phyloP scores from a whole-genome alignment of 2,113 vertebrate species.

The Natator depressus region DNA sequence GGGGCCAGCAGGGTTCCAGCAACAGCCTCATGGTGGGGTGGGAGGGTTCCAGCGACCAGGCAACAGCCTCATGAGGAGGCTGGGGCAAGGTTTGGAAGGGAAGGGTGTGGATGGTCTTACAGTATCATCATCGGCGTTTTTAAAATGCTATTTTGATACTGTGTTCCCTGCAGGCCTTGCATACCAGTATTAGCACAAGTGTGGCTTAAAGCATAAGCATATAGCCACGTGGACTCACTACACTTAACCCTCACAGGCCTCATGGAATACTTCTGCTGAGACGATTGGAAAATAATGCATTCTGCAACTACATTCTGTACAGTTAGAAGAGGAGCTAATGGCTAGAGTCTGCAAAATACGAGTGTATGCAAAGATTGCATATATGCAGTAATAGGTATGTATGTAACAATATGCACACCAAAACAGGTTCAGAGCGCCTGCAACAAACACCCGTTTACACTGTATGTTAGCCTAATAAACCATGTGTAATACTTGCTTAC shows the following conservation, averaged over 20 bases:
- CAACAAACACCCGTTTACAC: not conserved
- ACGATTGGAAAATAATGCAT: not conserved
- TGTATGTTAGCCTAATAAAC: not conserved
- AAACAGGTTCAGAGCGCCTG: not conserved
- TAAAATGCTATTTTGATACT: not conserved
- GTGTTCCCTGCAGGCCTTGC: not conserved
- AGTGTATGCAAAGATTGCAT: not conserved
- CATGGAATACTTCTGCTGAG: not conserved
- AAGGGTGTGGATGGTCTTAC: not conserved
- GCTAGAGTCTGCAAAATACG: not conserved
- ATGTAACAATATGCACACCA: not conserved
- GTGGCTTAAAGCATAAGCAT: not conserved
- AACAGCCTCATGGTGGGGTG: no score
- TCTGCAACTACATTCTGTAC: not conserved
- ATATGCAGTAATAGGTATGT: not conserved
- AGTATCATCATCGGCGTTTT: not conserved
- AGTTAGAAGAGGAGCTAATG: not conserved
- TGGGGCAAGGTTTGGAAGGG: not conserved
- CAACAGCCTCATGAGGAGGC: no score
- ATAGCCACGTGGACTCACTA: not conserved
- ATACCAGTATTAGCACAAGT: not conserved
- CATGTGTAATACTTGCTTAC: not conserved
- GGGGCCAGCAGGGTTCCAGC: no score
- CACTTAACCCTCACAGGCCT: not conserved
- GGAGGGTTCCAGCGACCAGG: no score